These are phyloP conservation scores for Eriosoma lanigerum DNA, from an alignment of 1,140 invertebrate species.

Conservation along the genomic window DNA sequence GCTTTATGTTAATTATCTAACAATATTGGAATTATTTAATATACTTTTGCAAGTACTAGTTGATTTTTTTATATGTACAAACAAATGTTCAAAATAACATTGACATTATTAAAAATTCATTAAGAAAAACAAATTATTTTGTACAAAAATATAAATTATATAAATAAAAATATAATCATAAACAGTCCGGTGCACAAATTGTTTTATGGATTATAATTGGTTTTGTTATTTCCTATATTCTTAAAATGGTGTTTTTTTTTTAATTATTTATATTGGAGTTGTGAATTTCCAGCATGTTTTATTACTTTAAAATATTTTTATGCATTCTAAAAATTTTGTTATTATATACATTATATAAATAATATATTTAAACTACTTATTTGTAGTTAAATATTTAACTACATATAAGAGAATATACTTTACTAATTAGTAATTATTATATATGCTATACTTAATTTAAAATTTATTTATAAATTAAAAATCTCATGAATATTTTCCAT, in stretches of 20 bases:
- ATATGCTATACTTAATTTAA: too few species aligned
- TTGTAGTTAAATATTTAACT: too few species aligned
- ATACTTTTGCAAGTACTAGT: neutral
- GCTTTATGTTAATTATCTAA: conserved; percentile 48
- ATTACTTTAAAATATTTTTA: neutral
- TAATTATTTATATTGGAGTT: neutral
- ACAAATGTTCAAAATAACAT: neutral
- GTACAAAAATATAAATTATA: too few species aligned
- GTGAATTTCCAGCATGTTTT: neutral
- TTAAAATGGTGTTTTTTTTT: neutral
- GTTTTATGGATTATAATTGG: neutral
- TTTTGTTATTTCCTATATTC: neutral
- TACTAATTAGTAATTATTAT: too few species aligned
- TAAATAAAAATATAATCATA: too few species aligned
- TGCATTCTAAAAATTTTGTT: too few species aligned
- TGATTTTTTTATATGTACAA: neutral
- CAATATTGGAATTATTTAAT: conserved; percentile 13
- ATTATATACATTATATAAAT: neutral
- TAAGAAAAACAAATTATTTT: too few species aligned
- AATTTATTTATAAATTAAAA: too few species aligned
- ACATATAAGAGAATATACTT: too few species aligned
- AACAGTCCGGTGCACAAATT: neutral
- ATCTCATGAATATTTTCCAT: too few species aligned
- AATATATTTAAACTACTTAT: neutral
- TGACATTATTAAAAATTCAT: neutral